These are phyloP conservation scores for Aulostomus chinensis DNA, from an alignment of 2,797 vertebrate genomes.

Conservation along the genomic window DNA sequence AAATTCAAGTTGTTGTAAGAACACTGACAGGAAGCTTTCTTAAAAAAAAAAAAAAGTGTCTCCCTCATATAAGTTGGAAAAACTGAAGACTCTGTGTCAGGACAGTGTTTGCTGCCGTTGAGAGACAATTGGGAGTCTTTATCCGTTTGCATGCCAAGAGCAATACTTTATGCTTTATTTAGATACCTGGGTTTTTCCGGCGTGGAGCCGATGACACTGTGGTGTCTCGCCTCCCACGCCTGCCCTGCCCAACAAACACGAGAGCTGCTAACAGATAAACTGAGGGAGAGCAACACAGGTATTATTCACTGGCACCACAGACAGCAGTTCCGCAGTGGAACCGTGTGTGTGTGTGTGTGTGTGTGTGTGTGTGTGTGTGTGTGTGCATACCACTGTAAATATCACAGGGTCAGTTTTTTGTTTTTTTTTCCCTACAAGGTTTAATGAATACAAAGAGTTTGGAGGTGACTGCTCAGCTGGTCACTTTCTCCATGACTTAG, in stretches of 20 bases:
- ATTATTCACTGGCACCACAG: constrained; percentile 36
- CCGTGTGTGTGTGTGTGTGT: too few species aligned
- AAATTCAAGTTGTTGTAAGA: too few species aligned
- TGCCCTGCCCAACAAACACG: constrained; percentile 60
- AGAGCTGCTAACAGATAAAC: constrained; percentile 64
- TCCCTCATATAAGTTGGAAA: too few species aligned
- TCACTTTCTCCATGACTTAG: not conserved
- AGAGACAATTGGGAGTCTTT: constrained; percentile 37
- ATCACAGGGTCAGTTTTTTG: constrained; percentile 49
- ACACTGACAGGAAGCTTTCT: too few species aligned
- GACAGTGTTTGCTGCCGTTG: constrained; percentile 12
- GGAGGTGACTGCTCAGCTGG: not conserved
- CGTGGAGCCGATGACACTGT: constrained; percentile 61
- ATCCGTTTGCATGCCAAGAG: constrained; percentile 42
- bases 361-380: too few species aligned
- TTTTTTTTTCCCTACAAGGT: constrained; percentile 10
- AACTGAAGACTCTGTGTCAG: constrained; percentile 4
- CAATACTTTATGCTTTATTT: constrained; percentile 60
- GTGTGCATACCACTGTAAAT: constrained; percentile 38
- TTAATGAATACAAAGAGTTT: constrained; percentile 6
- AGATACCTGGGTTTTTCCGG: constrained; percentile 57
- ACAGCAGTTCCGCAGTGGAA: constrained; percentile 13
- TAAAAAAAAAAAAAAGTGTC: too few species aligned
- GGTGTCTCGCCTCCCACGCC: constrained; percentile 55
- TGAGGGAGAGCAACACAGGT: constrained; percentile 40